Conservation (phyloP, 35 echinoderm and acorn worm genomes). For the Anneissia japonica region DNA sequence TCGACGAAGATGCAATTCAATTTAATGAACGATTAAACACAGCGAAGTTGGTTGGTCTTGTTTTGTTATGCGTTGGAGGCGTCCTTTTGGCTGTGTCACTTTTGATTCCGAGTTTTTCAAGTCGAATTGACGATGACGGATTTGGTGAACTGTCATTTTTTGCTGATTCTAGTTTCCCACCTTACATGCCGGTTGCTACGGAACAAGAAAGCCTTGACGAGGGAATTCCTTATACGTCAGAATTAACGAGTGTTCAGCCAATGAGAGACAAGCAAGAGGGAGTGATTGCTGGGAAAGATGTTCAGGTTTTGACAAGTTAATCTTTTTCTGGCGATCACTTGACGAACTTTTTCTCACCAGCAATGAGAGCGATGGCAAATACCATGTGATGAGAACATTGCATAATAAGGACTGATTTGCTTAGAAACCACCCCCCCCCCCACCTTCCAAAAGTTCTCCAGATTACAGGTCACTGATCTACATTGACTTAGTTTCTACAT, state of each 20-base stretch:
- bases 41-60: constrained; percentile 76
- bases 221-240: constrained; percentile 89
- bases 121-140: constrained; percentile 37
- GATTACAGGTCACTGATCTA: too few species aligned
- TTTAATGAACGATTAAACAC: constrained; percentile 82
- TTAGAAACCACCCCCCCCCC: too few species aligned
- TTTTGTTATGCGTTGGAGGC: constrained; percentile 82
- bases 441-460: too few species aligned
- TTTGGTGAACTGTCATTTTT: constrained; percentile 43
- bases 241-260: constrained; percentile 84
- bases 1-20: constrained; percentile 62
- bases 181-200: constrained; percentile 79
- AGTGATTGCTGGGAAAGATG: constrained; percentile 67
- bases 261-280: constrained; percentile 54
- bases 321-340: not conserved
- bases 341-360: too few species aligned
- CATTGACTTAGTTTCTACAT: too few species aligned
- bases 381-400: too few species aligned
- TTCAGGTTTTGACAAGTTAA: not conserved
- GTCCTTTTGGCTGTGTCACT: constrained; percentile 75
- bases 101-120: constrained; percentile 59
- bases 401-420: too few species aligned
- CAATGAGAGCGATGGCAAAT: too few species aligned
- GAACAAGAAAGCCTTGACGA: constrained; percentile 59
- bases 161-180: constrained; percentile 74